Conservation (phyloP, 64 coral and sea anemone genomes). For the Pocillopora verrucosa region DNA sequence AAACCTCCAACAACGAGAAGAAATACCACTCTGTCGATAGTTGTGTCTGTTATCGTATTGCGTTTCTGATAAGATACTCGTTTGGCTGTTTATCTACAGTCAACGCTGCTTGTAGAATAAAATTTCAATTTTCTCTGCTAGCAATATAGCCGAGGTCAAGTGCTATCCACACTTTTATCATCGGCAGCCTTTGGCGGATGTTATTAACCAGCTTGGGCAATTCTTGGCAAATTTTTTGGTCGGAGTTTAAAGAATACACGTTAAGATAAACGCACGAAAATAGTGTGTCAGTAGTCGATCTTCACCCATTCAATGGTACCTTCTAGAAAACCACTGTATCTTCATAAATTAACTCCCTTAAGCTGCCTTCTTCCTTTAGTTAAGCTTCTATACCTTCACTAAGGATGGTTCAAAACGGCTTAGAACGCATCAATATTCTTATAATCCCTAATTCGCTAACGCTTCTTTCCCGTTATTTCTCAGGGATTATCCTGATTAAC, state of each 20-base stretch:
- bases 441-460: background rate
- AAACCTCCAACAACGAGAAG: background rate
- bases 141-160: background rate
- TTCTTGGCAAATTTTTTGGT: background rate
- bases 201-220: background rate
- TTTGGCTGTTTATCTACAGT: conserved; percentile 13
- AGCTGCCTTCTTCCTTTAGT: background rate
- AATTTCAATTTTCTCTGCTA: background rate
- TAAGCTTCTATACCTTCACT: background rate
- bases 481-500: background rate
- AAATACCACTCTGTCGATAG: background rate
- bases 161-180: background rate
- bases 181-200: background rate
- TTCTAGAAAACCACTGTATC: no score
- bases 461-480: background rate
- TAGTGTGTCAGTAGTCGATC: background rate
- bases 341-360: no score
- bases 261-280: background rate
- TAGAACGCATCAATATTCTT: background rate
- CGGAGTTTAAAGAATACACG: background rate
- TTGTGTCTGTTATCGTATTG: background rate
- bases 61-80: conserved; percentile 28
- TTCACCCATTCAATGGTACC: no score
- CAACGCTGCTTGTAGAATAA: background rate
- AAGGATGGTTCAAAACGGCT: background rate